Conservation (phyloP, 2,113 vertebrate genomes). For the Lycaon pictus region DNA sequence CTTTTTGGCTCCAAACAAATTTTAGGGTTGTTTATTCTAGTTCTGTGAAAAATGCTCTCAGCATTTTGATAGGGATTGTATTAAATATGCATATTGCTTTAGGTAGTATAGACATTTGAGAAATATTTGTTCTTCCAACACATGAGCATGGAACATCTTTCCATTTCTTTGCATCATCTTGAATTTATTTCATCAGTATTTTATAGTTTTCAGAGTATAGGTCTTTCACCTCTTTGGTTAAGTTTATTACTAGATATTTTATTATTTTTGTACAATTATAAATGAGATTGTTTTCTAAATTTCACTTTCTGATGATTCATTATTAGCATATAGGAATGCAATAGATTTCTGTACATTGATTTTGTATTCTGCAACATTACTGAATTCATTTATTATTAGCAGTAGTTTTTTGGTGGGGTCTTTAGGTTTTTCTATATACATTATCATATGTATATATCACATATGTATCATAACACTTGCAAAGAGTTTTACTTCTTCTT, state of each 20-base stretch:
- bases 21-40: not conserved
- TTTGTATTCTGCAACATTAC: not conserved
- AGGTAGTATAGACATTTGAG: not conserved
- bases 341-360: not conserved
- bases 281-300: not conserved
- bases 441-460: too few relatives aligned
- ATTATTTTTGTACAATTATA: not conserved
- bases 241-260: not conserved
- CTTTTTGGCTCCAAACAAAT: not conserved
- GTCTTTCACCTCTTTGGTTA: not conserved
- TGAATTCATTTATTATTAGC: not conserved
- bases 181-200: not conserved
- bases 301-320: not conserved
- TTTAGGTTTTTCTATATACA: not conserved
- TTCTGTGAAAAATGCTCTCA: not conserved
- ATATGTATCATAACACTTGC: too few relatives aligned
- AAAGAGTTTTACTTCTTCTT: too few relatives aligned
- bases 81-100: not conserved
- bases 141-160: not conserved
- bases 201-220: not conserved
- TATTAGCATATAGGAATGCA: not conserved
- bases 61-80: not conserved
- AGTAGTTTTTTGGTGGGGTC: not conserved
- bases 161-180: not conserved
- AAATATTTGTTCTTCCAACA: not conserved